Base-by-base conservation (phyloP, 2,113 vertebrate genomes). In the Genyomyrus donnyi region DNA sequence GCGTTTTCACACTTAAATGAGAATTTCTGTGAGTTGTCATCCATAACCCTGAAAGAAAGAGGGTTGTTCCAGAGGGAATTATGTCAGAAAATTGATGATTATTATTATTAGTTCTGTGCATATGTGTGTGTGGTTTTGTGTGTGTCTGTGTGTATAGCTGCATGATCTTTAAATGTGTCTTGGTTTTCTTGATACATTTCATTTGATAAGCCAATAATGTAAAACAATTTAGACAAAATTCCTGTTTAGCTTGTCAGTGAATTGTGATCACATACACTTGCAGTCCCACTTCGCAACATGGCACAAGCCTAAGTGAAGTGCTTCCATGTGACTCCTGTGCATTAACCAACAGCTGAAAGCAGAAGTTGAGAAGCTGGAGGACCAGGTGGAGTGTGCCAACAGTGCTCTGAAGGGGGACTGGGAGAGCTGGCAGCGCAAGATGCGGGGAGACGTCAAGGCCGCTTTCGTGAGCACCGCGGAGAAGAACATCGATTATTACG, bases 341-440 rank as follows among this genome's bases (percentile, higher is more conserved):
- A 5, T 88, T 58, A 19, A 62, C 35, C 21, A 0, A 8, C 94
- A 99, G 98, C 95, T 98, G 89, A 96, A 96, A 91, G 97, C 96
- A 85, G 98, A 98, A 91, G 96, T 98, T 90, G 97, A 97, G 2
- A 96, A 93, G 91, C 96, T 98, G 88, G 97, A 98, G 89, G 98
- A 99, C 91, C 97, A 96, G 90, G 91, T 97, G 50, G 98, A 98
- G 94, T 96, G 93, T 50, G 97, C 98, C 91, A 98, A 98, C 93
- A 97, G 96, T 1, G 96, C 97, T 74, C 90, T 99, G 92, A 98
- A 96, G 90, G 96, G 95, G 0, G 98, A 99, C 10, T 99, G 98
- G 98, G 94, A 94, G 77, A 95, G 96, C 91, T 99, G 98, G 98
- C 96, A 95, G 90, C 92, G 92, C 91, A 95, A 94, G 89, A 98